Evolutionary conservation across 2,888 invertebrate species (phyloP), one percentile per base, ranked within the genome.

Genomic region (Trachelus tabidus): DNA sequence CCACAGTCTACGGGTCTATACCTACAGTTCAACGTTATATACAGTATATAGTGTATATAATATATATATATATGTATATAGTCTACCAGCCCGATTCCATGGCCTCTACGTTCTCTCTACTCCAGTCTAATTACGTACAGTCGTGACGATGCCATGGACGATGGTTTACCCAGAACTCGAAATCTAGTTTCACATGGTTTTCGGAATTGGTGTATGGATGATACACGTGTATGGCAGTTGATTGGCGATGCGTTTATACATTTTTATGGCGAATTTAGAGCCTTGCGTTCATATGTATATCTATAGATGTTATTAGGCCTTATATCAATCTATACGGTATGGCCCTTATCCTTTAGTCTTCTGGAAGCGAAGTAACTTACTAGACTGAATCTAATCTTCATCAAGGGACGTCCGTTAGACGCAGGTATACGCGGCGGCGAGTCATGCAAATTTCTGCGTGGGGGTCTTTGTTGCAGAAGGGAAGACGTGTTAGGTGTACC

Each of bases 401-500:
- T 84, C 85, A 81, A 79, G 77, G 73, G 80, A 78, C 80, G 80
- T 71, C 68, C 33, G 76, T 37, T 73, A 34, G 79, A 69, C 23
- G 23, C 56, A 56, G 56, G 56, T 56, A 56, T 56, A 56, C 56
- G 23, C 56, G 56, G 23, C 71, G 30, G 80, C 75, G 77, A 77
- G 79, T 78, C 79, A 83, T 85, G 84, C 83, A 83, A 85, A 84
- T 84, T 85, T 83, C 83, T 83, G 85, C 83, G 83, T 71, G 71
- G 83, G 85, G 84, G 83, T 81, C 82, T 83, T 85, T 83, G 83
- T 83, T 84, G 79, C 74, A 15, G 68, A 71, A 33, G 71, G 33
- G 76, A 75, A 73, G 79, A 35, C 76, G 78, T 76, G 75, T 76
- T 80, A 81, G 77, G 77, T 77, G 81, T 76, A 80, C 75, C 80